phyloP scores from a whole-genome alignment of 2,888 invertebrate species.

The Marronus borbonicus region DNA sequence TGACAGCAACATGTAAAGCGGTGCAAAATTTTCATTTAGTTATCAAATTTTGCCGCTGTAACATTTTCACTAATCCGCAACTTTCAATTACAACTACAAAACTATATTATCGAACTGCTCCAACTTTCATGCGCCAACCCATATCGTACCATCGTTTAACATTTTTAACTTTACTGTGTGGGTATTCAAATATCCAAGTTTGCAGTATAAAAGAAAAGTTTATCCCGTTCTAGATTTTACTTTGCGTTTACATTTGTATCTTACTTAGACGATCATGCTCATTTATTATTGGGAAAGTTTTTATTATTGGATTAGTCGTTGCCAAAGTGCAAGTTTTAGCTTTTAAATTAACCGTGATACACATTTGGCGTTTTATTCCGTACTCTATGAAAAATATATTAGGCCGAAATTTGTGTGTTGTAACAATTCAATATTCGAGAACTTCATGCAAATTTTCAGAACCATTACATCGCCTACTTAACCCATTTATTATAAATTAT shows the following conservation, averaged over 20 bases:
- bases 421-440: no score
- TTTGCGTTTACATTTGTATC: not conserved
- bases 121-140: not conserved
- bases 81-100: slow-evolving; percentile 40
- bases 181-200: not conserved
- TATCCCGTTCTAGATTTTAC: not conserved
- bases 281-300: not conserved
- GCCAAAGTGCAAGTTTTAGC: no score
- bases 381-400: no score
- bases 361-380: no score
- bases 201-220: not conserved
- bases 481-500: no score
- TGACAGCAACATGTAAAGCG: not conserved
- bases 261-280: no score
- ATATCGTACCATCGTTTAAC: slow-evolving; percentile 8
- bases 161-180: slow-evolving; percentile 8
- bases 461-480: no score
- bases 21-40: not conserved
- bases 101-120: slow-evolving; percentile 21
- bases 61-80: slow-evolving; percentile 12
- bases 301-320: not conserved
- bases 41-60: not conserved
- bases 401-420: no score
- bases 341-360: no score
- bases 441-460: no score